Base-by-base conservation (phyloP, 2,888 invertebrate genomes). In the Antheraea yamamai region DNA sequence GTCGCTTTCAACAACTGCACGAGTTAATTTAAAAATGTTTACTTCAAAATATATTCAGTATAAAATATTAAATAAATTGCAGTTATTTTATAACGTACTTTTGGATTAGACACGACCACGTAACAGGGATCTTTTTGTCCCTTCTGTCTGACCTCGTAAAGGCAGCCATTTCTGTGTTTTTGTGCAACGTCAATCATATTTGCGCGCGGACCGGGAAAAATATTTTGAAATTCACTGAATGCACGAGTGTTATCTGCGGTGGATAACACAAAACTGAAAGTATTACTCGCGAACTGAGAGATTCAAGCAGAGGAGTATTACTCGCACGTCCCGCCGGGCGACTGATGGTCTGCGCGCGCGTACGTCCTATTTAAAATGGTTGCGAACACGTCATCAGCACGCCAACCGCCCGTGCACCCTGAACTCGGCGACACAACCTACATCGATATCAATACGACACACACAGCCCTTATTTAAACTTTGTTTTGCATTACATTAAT, bases 81-180 rank as follows among this genome's bases (percentile, higher is more conserved):
- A 79, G 18, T 55, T 58, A 81, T 80, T 82, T 75, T 47, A 26
- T 64, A 91, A 93, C 94, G 88, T 96, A 96, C 96, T 95, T 95
- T 95, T 93, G 96, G 94, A 95, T 96, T 95, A 84, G 96, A 96
- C 88, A 96, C 96, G 95, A 96, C 96, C 87, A 96, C 96, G 88
- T 96, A 96, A 95, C 96, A 96, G 88, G 96, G 95, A 81, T 96
- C 95, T 82, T 94, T 95, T 82, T 96, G 95, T 84, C 96, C 96
- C 89, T 95, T 95, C 87, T 96, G 96, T 90, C 96, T 95, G 88
- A 96, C 95, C 89, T 96, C 96, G 90, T 96, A 96, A 77, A 96
- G 95, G 93, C 96, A 96, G 88, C 95, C 95, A 92, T 95, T 92
- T 83, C 90, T 88, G 80, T 92, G 90, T 81, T 89, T 87, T 87